Base-by-base conservation (phyloP, 2,113 vertebrate genomes). In the Neopipo cinnamomea region DNA sequence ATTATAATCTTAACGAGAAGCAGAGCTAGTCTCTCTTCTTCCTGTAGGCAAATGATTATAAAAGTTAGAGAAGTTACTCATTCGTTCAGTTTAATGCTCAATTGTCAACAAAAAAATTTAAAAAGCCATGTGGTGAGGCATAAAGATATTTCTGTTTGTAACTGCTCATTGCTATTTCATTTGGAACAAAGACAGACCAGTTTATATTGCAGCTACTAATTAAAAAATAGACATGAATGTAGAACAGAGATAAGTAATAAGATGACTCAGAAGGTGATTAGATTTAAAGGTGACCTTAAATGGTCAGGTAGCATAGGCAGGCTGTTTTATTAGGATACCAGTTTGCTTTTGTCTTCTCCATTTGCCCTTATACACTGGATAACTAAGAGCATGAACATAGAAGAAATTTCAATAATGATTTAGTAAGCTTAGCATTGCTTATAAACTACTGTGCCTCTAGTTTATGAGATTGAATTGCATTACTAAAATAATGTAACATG, bases 211-310 rank as follows among this genome's bases (percentile, higher is more conserved):
- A 86, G 8, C 20, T 72, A 25, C 67, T 93, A 94, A 95, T 94
- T 89, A 79, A 91, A 97, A 94, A 89, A 66, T 37, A 90, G 41
- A 22, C 39, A 75, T 71, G 80, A 93, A 92, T 85, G 33, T 86
- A 81, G 39, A 85, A 71, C 71, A 89, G 17, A 85, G 65, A 81
- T 91, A 95, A 93, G 46, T 59, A 82, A 55, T 44, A 80, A 92
- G 56, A 86, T 93, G 56, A 61, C 35, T 62, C 78, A 88, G 67
- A 86, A 94, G n/a, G 44, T 93, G 84, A 85, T 89, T 66, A 78
- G 58, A 74, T 96, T 91, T 91, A 85, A 90, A 96, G n/a, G 82
- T 94, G 63, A 91, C 94, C 67, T 93, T 92, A 94, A 71, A 89
- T 89, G 77, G 28, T 93, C n/a, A 89, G 49, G 46, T 80, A 74